Evolutionary conservation across 2,797 vertebrate genomes (phyloP).

Genomic region (Cyclura pinguis): DNA sequence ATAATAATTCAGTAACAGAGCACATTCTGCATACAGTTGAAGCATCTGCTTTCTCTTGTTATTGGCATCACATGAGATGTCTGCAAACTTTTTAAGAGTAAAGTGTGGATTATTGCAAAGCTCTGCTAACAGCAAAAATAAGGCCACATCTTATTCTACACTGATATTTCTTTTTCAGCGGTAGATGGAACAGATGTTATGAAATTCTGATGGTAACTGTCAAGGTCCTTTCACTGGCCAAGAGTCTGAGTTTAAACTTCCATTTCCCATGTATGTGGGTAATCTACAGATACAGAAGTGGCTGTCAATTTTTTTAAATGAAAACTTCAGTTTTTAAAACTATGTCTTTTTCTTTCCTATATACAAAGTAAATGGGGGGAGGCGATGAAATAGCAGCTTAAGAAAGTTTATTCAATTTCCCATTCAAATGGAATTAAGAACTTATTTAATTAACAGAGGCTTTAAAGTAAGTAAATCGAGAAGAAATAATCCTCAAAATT

Average conservation of each 20-base stretch:
- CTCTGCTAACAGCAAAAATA: conserved; percentile 11
- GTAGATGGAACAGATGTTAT: conserved; percentile 61
- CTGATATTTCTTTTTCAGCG: conserved; percentile 48
- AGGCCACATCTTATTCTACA: conserved; percentile 44
- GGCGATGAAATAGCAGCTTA: not conserved
- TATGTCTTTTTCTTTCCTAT: not conserved
- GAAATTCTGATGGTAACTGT: conserved; percentile 61
- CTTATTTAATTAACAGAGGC: conserved; percentile 35
- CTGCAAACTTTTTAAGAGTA: not conserved
- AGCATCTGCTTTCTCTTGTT: no score
- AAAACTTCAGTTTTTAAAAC: not conserved
- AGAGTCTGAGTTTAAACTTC: conserved; percentile 43
- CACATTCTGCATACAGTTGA: not conserved
- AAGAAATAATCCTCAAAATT: conserved; percentile 14
- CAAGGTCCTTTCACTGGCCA: conserved; percentile 59
- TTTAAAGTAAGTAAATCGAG: conserved; percentile 30
- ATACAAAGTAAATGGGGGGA: not conserved
- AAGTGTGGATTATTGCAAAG: not conserved
- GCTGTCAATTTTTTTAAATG: conserved; percentile 20
- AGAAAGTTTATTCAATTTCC: not conserved
- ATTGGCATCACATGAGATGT: not conserved
- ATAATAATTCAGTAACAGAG: not conserved
- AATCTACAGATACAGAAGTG: conserved; percentile 62
- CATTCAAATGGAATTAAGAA: not conserved
- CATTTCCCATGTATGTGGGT: conserved; percentile 1